phyloP scores from a whole-genome alignment of 2,113 vertebrate genomes.

The Urocolius indicus region DNA sequence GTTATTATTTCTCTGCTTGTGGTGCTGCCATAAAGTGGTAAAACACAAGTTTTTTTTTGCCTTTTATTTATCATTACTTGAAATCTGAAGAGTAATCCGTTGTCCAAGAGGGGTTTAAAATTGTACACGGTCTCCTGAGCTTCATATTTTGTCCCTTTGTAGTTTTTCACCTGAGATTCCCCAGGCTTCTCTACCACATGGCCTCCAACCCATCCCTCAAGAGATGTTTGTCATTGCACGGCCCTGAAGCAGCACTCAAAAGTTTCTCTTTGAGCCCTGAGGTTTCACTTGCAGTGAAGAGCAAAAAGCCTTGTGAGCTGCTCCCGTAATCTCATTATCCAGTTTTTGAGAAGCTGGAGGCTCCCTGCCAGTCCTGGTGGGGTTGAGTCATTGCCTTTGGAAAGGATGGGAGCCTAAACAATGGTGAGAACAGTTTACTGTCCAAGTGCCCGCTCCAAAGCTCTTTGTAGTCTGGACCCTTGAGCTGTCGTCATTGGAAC shows the following conservation, averaged over 20 bases:
- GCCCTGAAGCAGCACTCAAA: accelerated
- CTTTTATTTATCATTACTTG: background rate
- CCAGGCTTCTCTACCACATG: background rate
- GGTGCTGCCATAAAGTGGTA: background rate
- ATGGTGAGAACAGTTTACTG: conserved; percentile 17
- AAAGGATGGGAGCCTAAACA: background rate
- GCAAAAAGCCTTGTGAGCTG: background rate
- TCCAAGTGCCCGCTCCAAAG: background rate
- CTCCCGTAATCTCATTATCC: background rate
- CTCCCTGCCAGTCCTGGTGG: background rate
- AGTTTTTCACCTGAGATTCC: background rate
- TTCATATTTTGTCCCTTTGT: background rate
- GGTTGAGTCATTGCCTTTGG: background rate
- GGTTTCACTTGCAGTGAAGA: background rate
- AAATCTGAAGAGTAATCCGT: background rate
- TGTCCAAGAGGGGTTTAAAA: background rate
- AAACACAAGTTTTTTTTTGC: background rate
- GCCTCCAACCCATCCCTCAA: background rate
- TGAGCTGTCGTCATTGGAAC: conserved; percentile 12
- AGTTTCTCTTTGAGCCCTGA: background rate
- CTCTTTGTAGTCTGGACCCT: conserved; percentile 5
- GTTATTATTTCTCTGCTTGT: background rate
- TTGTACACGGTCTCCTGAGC: accelerated
- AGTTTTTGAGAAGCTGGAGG: conserved; percentile 8
- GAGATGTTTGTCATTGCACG: background rate